Evolutionary conservation across 2,888 invertebrate species (phyloP).

Genomic region (Polyploca ridens): DNA sequence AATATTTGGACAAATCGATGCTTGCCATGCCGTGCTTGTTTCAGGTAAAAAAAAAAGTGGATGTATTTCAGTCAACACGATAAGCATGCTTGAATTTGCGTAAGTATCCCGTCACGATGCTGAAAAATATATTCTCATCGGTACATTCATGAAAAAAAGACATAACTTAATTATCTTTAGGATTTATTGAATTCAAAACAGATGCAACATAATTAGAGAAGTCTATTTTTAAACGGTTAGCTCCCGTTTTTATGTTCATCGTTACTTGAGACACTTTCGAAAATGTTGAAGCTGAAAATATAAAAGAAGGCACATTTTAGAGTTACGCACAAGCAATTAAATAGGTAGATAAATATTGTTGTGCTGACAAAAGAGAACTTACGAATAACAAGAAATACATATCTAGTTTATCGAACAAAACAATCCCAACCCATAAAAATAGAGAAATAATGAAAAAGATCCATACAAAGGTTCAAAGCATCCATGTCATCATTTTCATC

Average conservation of each 20-base stretch:
- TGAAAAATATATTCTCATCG: slow-evolving; percentile 14
- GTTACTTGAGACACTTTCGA: slow-evolving; percentile 85
- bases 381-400: too few relatives aligned
- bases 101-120: slow-evolving; percentile 30
- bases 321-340: background rate
- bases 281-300: slow-evolving; percentile 83
- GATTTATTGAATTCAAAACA: slow-evolving; percentile 68
- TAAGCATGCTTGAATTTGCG: slow-evolving; percentile 18
- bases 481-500: slow-evolving; percentile 76
- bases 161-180: slow-evolving; percentile 48
- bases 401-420: too few relatives aligned
- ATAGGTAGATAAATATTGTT: background rate
- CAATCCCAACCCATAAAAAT: too few relatives aligned
- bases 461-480: slow-evolving; percentile 77
- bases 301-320: slow-evolving; percentile 15
- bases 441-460: background rate
- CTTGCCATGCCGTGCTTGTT: slow-evolving; percentile 11
- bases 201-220: slow-evolving; percentile 79
- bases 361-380: too few relatives aligned
- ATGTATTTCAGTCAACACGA: slow-evolving; percentile 47
- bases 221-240: slow-evolving; percentile 84
- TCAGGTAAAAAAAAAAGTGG: slow-evolving; percentile 24
- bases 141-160: slow-evolving; percentile 16
- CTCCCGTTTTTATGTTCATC: slow-evolving; percentile 84
- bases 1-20: background rate